Base-by-base conservation (phyloP, 2,113 vertebrate genomes). In the Philantomba maxwellii region DNA sequence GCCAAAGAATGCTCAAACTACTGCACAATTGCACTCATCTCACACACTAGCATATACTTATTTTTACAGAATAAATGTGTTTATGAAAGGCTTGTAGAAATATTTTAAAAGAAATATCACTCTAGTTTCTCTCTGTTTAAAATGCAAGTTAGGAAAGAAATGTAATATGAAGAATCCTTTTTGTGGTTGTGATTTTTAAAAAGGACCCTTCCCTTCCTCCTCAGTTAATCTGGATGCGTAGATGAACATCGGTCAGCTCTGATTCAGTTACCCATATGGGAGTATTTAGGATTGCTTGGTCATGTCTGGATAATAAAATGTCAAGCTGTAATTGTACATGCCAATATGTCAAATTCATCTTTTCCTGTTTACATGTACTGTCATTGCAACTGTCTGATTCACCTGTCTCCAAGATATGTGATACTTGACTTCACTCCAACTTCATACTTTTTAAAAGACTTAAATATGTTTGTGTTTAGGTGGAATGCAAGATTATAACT, bases 401-500 rank as follows among this genome's bases (percentile, higher is more conserved):
- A 53, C 6, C 66, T 28, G 12, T 89, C 58, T 60, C 96, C 91
- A n/a, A 25, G 19, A 36, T 17, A 80, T 4, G 5, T 30, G 87
- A 84, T 14, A 7, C 82, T 78, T 78, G 95, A 83, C 94, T 78
- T 12, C 25, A 57, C 21, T 94, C 62, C 82, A 73, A 3, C 55
- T 21, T 26, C 53, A 87, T 57, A 86, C 39, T 45, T 82, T 82
- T 90, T 39, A 91, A 49, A 62, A 66, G 91, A 73, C 66, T 58
- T 28, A 90, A 93, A 92, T 78, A 25, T 95, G 90, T 75, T 98
- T 97, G 28, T 86, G 94, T 98, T 87, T 97, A 99, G 99, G 99
- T 97, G 99, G 99, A 85, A 99, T 99, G 99, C 99, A 99, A 98
- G 99, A 99, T 98, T 99, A 99, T 97, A 99, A 99, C 98, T 99